A percentile compares a stretch with the other conserved stretches of the same genome.
Evolutionary conservation across 2,797 vertebrate species (phyloP).

Genomic region (Xiphorhynchus erythropygius): DNA sequence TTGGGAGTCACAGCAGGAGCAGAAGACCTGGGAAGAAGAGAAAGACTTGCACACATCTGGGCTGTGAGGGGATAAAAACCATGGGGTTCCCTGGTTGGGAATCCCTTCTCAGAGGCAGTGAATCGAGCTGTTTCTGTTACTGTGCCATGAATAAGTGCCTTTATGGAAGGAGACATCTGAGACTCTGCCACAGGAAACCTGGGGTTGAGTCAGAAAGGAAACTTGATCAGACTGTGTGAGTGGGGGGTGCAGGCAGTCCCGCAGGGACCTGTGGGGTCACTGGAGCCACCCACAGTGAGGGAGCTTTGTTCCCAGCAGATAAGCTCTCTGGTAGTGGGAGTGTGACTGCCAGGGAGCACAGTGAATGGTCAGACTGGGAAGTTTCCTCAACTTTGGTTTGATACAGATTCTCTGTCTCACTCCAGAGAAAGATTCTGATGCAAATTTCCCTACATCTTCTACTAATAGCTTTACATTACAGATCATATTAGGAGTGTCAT

Average conservation of each 20-base stretch:
- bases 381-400: not conserved
- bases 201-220: not conserved
- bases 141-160: not conserved
- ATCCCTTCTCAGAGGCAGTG: not conserved
- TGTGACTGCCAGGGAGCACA: not conserved
- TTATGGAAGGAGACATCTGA: not conserved
- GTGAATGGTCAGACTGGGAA: not conserved
- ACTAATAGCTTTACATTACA: not conserved
- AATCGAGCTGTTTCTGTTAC: not conserved
- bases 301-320: not conserved
- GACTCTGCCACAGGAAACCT: not conserved
- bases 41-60: not conserved
- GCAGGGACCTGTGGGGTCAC: fast-evolving
- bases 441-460: not conserved
- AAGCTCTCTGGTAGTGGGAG: not conserved
- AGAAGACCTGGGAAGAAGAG: not conserved
- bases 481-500: not conserved
- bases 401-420: not conserved
- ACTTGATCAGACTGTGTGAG: not conserved
- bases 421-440: not conserved
- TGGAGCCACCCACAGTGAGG: not conserved
- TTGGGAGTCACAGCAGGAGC: not conserved
- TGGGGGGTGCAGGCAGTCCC: not conserved
- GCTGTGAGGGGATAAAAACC: not conserved
- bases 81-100: not conserved